Percentiles rank a stretch among this genome's conserved stretches.
Conservation (phyloP, 2,113 vertebrate genomes). For the Eulacestoma nigropectus region DNA sequence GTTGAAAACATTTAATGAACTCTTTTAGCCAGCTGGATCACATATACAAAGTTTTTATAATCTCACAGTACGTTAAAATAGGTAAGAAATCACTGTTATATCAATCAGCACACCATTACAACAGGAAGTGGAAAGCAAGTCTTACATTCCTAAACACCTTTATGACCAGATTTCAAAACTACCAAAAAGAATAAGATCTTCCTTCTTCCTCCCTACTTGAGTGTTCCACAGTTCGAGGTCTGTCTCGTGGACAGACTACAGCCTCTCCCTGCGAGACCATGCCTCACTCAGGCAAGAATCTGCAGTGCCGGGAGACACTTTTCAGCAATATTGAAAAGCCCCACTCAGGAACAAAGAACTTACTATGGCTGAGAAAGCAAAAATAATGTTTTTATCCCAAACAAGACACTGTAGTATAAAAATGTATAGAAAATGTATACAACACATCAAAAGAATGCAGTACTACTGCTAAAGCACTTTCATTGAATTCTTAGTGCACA, state of each 20-base stretch:
- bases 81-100: neutral
- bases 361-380: neutral
- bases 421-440: neutral
- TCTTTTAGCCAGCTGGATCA: neutral
- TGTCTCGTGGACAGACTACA: neutral
- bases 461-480: neutral
- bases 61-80: neutral
- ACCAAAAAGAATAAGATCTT: neutral
- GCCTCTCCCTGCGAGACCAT: accelerated
- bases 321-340: neutral
- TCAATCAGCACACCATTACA: neutral
- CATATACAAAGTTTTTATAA: neutral
- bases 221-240: neutral
- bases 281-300: neutral
- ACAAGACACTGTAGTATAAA: neutral
- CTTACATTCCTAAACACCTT: neutral
- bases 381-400: neutral
- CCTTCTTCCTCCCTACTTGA: neutral
- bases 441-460: neutral
- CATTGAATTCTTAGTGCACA: neutral
- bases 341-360: neutral
- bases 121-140: neutral
- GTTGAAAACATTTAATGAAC: neutral
- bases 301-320: neutral
- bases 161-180: neutral